These are phyloP conservation scores for Cyprinodon variegatus DNA, from an alignment of 2,113 vertebrate genomes.

Conservation along the genomic window DNA sequence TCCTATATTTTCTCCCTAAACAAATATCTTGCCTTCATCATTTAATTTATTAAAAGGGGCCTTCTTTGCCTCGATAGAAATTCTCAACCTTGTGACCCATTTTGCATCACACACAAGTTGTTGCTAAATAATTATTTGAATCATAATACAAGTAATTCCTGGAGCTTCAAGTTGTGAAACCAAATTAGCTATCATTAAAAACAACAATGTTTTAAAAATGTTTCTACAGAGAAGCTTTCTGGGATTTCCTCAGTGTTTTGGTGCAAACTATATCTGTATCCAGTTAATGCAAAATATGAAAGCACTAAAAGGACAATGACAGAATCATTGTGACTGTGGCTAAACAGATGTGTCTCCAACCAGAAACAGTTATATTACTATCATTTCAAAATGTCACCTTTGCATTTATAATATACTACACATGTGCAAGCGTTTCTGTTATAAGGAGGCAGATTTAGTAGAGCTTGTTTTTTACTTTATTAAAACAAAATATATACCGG, in stretches of 20 bases:
- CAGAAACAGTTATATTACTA: neutral
- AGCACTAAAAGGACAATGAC: neutral
- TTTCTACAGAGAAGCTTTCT: conserved; percentile 32
- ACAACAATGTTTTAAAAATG: conserved; percentile 35
- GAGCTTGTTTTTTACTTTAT: neutral
- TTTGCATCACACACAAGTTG: conserved; percentile 7
- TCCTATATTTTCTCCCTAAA: neutral
- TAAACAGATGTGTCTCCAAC: conserved; percentile 10
- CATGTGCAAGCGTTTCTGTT: neutral
- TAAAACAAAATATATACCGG: neutral
- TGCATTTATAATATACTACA: neutral
- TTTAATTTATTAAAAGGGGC: neutral
- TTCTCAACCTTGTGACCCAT: neutral
- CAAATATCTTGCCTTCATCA: neutral
- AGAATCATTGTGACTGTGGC: conserved; percentile 18
- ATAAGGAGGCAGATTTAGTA: neutral
- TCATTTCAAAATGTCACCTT: neutral
- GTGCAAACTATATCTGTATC: conserved; percentile 22
- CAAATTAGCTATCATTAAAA: conserved; percentile 47
- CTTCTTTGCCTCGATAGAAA: neutral
- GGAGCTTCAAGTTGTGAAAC: conserved; percentile 39
- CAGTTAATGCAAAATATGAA: conserved; percentile 58
- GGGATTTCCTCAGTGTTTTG: conserved; percentile 41
- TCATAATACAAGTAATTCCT: conserved; percentile 10
- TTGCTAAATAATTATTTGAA: conserved; percentile 21